Conservation (phyloP, 2,888 invertebrate species). For the Parnassius glacialis region DNA sequence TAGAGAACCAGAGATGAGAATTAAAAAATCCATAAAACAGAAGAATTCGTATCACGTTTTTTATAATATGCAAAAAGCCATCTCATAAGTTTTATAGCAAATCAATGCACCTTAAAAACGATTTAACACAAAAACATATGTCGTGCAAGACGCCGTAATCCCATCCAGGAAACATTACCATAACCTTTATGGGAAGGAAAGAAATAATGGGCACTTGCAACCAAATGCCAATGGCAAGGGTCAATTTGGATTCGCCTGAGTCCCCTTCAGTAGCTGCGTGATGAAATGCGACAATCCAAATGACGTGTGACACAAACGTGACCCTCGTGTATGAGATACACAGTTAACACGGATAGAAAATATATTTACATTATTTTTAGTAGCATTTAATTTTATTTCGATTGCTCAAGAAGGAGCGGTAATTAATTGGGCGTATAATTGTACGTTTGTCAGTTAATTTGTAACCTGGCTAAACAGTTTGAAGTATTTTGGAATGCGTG, state of each 20-base stretch:
- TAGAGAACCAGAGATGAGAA: no score
- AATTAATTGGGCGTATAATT: no score
- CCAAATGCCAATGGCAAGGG: slow-evolving; percentile 57
- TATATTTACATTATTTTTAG: background rate
- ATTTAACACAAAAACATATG: slow-evolving; percentile 58
- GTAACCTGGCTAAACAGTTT: no score
- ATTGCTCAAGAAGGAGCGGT: no score
- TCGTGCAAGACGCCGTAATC: slow-evolving; percentile 58
- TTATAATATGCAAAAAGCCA: slow-evolving; percentile 44
- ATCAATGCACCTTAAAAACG: slow-evolving; percentile 41
- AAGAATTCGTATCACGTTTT: slow-evolving; percentile 29
- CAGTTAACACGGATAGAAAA: slow-evolving; percentile 21
- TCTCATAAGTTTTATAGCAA: slow-evolving; percentile 42
- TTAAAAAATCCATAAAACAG: no score
- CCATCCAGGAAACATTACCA: slow-evolving; percentile 67
- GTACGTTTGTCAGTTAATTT: no score
- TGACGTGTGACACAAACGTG: slow-evolving; percentile 78
- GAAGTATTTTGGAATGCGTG: no score
- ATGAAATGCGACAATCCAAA: slow-evolving; percentile 79
- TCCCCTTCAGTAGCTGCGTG: slow-evolving; percentile 49
- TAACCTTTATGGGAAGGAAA: slow-evolving; percentile 74
- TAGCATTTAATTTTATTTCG: no score
- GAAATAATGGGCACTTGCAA: slow-evolving; percentile 64
- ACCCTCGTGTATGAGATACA: slow-evolving; percentile 40
- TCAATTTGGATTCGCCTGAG: slow-evolving; percentile 48